Evolutionary conservation across 2,888 invertebrate genomes (phyloP).

Genomic region (Ennomos quercinarius): DNA sequence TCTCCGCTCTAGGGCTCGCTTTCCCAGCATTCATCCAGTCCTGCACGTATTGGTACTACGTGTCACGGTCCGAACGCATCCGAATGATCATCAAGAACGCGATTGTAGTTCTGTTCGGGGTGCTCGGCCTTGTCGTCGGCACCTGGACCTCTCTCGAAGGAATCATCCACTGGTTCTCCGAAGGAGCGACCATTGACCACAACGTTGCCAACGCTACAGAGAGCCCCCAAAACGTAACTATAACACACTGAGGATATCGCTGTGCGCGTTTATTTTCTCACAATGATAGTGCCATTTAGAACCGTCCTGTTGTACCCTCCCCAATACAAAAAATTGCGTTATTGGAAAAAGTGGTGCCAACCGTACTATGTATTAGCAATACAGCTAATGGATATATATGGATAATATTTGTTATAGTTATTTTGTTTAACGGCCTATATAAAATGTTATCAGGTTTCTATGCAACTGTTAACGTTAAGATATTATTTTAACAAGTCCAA

Average conservation of each 20-base stretch:
- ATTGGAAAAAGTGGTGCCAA: slow-evolving; percentile 2
- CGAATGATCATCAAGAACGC: slow-evolving; percentile 87
- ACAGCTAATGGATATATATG: no score
- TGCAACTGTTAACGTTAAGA: slow-evolving; percentile 44
- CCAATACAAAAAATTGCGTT: slow-evolving; percentile 40
- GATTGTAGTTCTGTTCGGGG: slow-evolving; percentile 87
- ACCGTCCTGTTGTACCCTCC: slow-evolving; percentile 31
- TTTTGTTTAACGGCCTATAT: slow-evolving; percentile 38
- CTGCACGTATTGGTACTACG: slow-evolving; percentile 91
- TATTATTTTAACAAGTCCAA: slow-evolving; percentile 2
- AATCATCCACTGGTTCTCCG: slow-evolving; percentile 86
- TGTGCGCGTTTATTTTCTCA: not conserved
- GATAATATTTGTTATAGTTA: slow-evolving; percentile 41
- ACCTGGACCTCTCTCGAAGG: slow-evolving; percentile 88
- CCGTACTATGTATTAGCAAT: slow-evolving; percentile 42
- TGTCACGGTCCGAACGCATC: slow-evolving; percentile 80
- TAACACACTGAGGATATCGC: slow-evolving; percentile 4
- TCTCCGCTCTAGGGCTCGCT: slow-evolving; percentile 94
- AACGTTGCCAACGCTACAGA: slow-evolving; percentile 6
- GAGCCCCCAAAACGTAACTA: slow-evolving; percentile 3
- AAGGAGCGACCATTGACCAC: slow-evolving; percentile 28
- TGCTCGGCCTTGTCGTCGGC: slow-evolving; percentile 88
- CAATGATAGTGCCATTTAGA: slow-evolving; percentile 54
- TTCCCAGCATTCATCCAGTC: slow-evolving; percentile 96
- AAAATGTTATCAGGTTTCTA: slow-evolving; percentile 46